Evolutionary conservation across 2,797 vertebrate genomes (phyloP), one percentile per base, ranked within the genome.

Genomic region (Hemitrygon akajei): DNA sequence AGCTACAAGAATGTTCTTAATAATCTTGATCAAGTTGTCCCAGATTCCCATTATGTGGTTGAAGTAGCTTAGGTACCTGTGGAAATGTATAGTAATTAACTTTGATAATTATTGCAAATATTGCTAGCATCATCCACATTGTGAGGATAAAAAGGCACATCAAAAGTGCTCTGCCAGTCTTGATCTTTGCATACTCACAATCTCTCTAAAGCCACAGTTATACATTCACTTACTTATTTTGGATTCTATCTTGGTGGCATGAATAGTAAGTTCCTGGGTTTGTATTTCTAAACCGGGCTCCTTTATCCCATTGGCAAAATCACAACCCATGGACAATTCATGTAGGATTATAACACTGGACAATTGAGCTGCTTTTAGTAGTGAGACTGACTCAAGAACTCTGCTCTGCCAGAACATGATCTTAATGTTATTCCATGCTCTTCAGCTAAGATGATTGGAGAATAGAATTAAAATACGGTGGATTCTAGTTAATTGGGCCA

Each of bases 231-330:
- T 66, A 66, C n/a, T 89, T 47, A 69, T 34, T 14, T 18, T n/a
- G 37, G 86, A 89, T 89, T 66, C 56, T 89, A 60, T 9, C 60
- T 34, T 22, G 18, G 37, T 9, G 79, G 58, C 58, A 87, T 34
- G 12, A 58, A n/a, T 30, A 89, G 60, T n/a, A 89, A 18, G 34
- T 2, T 69, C 63, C 20, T 69, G n/a, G 86, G 60, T n/a, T 66
- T 89, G 7, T 18, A 89, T 10, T 69, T 34, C n/a, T 69, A 66
- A 89, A 69, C 69, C n/a, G 69, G 60, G 60, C 60, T 34, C 86
- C 60, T 20, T 89, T 89, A 89, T 66, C 16, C 14, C 18, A 5
- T n/a, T 87, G 84, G 84, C 60, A 89, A n/a, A 89, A 89, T 89
- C 60, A 84, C 47, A 89, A 89, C 60, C 18, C 86, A 89, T 60